Evolutionary conservation across 2,888 invertebrate genomes (phyloP), one percentile per base, ranked within the genome.

Genomic region (Euplexia lucipara): DNA sequence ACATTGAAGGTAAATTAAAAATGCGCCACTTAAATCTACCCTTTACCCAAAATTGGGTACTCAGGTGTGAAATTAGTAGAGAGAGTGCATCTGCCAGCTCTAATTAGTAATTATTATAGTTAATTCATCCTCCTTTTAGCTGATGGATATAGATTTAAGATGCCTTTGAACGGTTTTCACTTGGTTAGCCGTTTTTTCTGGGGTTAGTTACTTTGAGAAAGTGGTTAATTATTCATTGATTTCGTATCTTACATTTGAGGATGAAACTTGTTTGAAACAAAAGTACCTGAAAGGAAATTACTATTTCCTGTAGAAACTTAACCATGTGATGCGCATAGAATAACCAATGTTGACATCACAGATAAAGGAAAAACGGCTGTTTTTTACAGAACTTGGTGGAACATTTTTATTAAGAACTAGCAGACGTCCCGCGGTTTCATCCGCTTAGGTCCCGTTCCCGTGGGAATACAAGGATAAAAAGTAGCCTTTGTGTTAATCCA

Each of bases 31-130:
- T 48, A 84, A 83, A 82, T 86, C 85, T 57, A 78, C 79, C 77
- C 81, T 73, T 66, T 68, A 59, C 18, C 35, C 3, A 84, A 67
- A 88, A 85, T 69, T 52, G 82, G 68, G 69, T 74, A 88, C 59
- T 86, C 90, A 91, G 90, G 91, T 90, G 90, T 87, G 75, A 89
- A 91, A 91, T 91, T 85, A 88, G 85, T 80, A 75, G 79, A 88
- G 89, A 83, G 87, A 82, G 88, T 90, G 91, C 83, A 77, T 79
- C 87, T 90, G 90, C 85, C 86, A 88, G 75, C 72, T 51, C 69
- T 69, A 70, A 69, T 69, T 70, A 68, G 41, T 53, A 70, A 69
- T 70, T 54, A 90, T 89, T 86, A 85, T 79, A 60, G 81, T 85
- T 88, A 87, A 87, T 86, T 82, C 34, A 18, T 30, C 41, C 78